Evolutionary conservation across 2,797 vertebrate species (phyloP).

Genomic region (Lemur catta): DNA sequence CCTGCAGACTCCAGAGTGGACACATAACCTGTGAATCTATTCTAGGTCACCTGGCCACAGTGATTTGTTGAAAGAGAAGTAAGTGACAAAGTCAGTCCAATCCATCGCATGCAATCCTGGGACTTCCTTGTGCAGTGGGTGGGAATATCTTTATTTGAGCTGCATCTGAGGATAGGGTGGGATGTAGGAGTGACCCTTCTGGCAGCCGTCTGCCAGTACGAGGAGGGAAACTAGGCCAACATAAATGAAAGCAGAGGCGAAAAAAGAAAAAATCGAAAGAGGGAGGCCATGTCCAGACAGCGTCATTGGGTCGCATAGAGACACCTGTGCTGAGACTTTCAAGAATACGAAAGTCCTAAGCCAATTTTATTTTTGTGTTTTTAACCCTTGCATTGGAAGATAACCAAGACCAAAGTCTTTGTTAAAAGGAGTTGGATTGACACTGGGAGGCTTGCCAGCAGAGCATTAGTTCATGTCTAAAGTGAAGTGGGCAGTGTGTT

Average conservation of each 20-base stretch:
- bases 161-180: not conserved
- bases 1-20: not conserved
- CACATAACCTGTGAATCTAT: not conserved
- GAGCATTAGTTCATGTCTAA: not conserved
- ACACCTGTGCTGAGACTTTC: not conserved
- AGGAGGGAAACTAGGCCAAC: not conserved
- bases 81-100: not conserved
- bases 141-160: not conserved
- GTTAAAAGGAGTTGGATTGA: not conserved
- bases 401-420: not conserved
- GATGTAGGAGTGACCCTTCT: not conserved
- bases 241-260: not conserved
- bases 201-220: not conserved
- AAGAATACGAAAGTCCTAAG: not conserved
- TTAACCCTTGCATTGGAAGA: not conserved
- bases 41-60: not conserved
- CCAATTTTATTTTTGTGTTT: not conserved
- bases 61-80: not conserved
- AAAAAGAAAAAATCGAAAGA: not conserved
- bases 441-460: accelerated
- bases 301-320: not conserved
- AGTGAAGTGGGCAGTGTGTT: not conserved
- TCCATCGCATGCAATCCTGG: not conserved
- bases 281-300: not conserved
- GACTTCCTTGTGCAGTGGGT: not conserved